Base-by-base conservation (phyloP, 2,797 vertebrate species). In the Todus mexicanus region DNA sequence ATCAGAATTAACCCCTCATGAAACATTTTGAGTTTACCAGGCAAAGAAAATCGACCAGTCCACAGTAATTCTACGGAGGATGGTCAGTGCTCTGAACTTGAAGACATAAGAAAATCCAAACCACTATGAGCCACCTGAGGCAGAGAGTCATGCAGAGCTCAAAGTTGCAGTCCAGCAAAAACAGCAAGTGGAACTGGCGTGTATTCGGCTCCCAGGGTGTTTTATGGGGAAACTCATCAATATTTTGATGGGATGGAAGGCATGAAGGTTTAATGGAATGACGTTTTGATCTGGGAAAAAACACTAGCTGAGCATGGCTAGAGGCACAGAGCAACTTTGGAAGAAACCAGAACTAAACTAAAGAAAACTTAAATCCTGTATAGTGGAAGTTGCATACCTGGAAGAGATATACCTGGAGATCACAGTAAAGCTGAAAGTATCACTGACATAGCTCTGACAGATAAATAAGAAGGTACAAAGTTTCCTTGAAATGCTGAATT, bases 201-300 rank as follows among this genome's bases (percentile, higher is more conserved):
- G 70, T 81, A 61, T 94, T 92, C 54, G 59, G 66, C 79, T 96
- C 82, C 65, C 79, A 91, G 72, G 79, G 59, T 87, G 42, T 91
- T 94, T 89, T 93, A 74, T 74, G 79, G 79, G 73, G 72, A 95
- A 94, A 91, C 54, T 91, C 82, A 95, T 96, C 95, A 94, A 92
- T 96, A 96, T 93, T 95, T 96, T 96, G 87, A 89, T 92, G 69
- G 91, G 65, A 74, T 92, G 66, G 91, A 95, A 83, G 87, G 66
- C 82, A 96, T 93, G 82, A 94, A 96, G 93, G 87, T 94, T 96
- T 95, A 93, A 96, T 94, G 79, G 82, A 93, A 91, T 37, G 89
- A 80, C 4, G 4, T 95, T 96, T 96, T 96, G 95, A 93, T 96
- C 75, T 93, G 76, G 75, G 59, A 61, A 79, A 85, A 93, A 84